These are phyloP conservation scores for Cyphomyrus discorhynchus DNA, from an alignment of 2,113 vertebrate genomes.

Conservation along the genomic window DNA sequence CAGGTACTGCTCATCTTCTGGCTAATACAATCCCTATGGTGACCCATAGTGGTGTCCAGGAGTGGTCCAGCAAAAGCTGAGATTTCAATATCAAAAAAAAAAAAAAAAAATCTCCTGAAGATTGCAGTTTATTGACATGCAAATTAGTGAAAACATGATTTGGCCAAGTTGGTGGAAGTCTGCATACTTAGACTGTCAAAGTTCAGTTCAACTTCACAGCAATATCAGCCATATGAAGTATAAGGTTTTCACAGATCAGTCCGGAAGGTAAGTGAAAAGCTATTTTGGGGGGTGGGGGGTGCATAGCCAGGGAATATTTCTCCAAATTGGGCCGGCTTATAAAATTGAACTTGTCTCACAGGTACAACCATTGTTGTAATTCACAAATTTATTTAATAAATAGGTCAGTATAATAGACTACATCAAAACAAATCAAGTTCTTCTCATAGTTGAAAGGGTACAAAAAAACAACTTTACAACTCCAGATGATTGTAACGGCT, in stretches of 20 bases:
- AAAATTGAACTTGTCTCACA: background rate
- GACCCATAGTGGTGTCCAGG: background rate
- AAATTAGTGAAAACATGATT: background rate
- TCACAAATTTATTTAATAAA: slow-evolving; percentile 9
- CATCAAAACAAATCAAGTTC: slow-evolving; percentile 4
- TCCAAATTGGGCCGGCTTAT: background rate
- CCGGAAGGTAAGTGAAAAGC: background rate
- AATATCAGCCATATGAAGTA: background rate
- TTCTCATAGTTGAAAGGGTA: background rate
- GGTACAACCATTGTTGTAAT: background rate
- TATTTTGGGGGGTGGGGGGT: background rate
- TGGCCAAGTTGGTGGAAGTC: background rate
- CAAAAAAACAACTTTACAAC: background rate
- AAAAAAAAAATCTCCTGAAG: background rate
- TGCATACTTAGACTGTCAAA: background rate
- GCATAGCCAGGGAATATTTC: background rate
- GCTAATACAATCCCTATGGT: background rate
- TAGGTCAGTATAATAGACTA: slow-evolving; percentile 4
- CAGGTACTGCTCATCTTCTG: background rate
- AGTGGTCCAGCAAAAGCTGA: background rate
- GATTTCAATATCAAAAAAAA: background rate
- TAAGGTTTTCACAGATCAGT: background rate
- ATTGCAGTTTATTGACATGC: background rate
- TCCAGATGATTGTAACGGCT: background rate
- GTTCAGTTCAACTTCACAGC: background rate